A percentile compares a stretch with the other conserved stretches of the same genome.
Evolutionary conservation across 2,888 invertebrate genomes (phyloP).

Genomic region (Alitta virens): DNA sequence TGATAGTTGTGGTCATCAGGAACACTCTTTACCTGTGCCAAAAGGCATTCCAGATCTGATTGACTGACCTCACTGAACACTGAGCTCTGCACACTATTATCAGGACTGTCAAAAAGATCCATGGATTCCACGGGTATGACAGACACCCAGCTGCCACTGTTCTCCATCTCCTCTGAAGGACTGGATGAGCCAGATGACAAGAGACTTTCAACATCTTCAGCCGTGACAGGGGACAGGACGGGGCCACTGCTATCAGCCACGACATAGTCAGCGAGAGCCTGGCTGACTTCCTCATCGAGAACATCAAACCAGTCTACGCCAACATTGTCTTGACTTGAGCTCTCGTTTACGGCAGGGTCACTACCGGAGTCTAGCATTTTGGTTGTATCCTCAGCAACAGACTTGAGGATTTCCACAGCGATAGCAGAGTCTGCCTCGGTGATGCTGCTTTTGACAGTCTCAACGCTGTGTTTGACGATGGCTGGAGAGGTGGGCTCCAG

Average conservation of each 20-base stretch:
- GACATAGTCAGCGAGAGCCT: no score
- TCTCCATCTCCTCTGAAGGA: neutral
- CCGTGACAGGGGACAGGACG: constrained; percentile 23
- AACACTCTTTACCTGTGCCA: neutral
- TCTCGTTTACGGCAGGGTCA: no score
- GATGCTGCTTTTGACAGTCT: neutral
- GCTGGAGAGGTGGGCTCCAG: neutral
- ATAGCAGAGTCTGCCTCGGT: neutral
- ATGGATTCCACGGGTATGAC: constrained; percentile 3
- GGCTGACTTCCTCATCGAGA: no score
- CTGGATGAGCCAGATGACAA: constrained; percentile 23
- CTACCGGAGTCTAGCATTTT: neutral
- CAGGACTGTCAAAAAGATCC: neutral
- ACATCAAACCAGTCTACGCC: no score
- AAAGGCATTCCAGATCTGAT: neutral
- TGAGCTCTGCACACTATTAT: neutral
- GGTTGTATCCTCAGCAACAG: neutral
- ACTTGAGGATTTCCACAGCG: neutral
- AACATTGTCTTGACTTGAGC: no score
- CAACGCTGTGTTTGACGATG: neutral
- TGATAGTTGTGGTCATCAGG: neutral
- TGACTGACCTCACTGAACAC: neutral
- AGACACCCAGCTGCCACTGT: neutral
- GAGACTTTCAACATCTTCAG: constrained; percentile 25
- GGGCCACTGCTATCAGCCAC: constrained; percentile 1